Percentiles rank a stretch among this genome's conserved stretches.
phyloP scores from a whole-genome alignment of 2,888 invertebrate genomes.

The Coecobrya sp. region DNA sequence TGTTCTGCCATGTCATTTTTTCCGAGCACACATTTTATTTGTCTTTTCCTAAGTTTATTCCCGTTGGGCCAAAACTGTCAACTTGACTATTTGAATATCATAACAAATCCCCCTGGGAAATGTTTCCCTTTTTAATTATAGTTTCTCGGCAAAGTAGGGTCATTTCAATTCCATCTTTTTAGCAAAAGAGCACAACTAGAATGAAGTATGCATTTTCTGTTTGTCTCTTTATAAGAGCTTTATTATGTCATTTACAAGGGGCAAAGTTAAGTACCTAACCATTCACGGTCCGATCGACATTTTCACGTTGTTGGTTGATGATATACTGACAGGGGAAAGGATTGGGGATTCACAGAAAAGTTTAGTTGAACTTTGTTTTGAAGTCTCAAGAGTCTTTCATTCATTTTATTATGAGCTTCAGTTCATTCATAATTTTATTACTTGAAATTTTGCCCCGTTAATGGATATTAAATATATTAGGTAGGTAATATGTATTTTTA shows the following conservation, averaged over 20 bases:
- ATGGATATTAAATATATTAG: too few relatives aligned
- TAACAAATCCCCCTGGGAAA: constrained; percentile 84
- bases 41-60: constrained; percentile 37
- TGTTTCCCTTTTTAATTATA: constrained; percentile 85
- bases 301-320: not conserved
- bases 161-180: constrained; percentile 84
- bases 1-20: constrained; percentile 77
- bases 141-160: not conserved
- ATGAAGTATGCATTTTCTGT: not conserved
- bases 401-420: not conserved
- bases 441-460: not conserved
- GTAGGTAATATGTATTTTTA: too few relatives aligned
- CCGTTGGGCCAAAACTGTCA: constrained; percentile 85
- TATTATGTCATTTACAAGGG: not conserved
- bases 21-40: constrained; percentile 20
- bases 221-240: constrained; percentile 1
- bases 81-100: constrained; percentile 86
- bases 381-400: not conserved
- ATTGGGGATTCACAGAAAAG: not conserved
- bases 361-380: not conserved
- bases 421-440: not conserved
- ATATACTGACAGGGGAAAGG: not conserved
- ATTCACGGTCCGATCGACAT: not conserved
- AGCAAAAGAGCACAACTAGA: constrained; percentile 23
- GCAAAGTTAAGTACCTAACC: not conserved